Percentiles rank a stretch among this genome's conserved stretches.
Conservation (phyloP, 2,797 vertebrate species). For the Lepus townsendii region DNA sequence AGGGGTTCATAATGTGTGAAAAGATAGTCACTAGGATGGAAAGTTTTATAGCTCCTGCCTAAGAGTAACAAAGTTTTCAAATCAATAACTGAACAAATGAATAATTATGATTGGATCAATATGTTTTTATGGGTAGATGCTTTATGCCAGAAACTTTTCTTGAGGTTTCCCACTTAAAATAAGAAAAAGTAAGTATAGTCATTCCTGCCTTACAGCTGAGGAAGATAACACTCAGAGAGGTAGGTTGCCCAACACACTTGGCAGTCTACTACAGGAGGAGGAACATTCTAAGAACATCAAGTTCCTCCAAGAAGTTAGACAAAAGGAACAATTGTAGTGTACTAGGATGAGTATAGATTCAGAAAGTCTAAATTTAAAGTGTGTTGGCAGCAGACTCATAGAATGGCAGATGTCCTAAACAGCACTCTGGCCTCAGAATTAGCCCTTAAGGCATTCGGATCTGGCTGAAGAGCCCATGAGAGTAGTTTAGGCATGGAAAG, state of each 20-base stretch:
- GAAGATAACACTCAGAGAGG: neutral
- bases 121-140: neutral
- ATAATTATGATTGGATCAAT: conserved; percentile 18
- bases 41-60: neutral
- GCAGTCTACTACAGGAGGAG: neutral
- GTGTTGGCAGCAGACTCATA: too few relatives aligned
- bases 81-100: neutral
- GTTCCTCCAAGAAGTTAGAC: neutral
- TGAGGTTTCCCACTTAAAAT: neutral
- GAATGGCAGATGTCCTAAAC: too few relatives aligned
- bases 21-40: neutral
- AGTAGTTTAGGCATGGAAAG: too few relatives aligned
- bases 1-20: neutral
- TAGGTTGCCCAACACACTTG: neutral
- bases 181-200: neutral
- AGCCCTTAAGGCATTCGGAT: too few relatives aligned
- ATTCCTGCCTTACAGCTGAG: conserved; percentile 16
- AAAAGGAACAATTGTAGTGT: neutral
- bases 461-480: too few relatives aligned
- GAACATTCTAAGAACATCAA: neutral
- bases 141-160: neutral
- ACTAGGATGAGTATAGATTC: neutral
- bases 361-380: neutral
- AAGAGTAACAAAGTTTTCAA: neutral
- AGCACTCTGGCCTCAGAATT: too few relatives aligned